A percentile compares a stretch with the other conserved stretches of the same genome.
These are phyloP conservation scores for Calcarius ornatus DNA, from an alignment of 2,113 vertebrate genomes.

Conservation along the genomic window DNA sequence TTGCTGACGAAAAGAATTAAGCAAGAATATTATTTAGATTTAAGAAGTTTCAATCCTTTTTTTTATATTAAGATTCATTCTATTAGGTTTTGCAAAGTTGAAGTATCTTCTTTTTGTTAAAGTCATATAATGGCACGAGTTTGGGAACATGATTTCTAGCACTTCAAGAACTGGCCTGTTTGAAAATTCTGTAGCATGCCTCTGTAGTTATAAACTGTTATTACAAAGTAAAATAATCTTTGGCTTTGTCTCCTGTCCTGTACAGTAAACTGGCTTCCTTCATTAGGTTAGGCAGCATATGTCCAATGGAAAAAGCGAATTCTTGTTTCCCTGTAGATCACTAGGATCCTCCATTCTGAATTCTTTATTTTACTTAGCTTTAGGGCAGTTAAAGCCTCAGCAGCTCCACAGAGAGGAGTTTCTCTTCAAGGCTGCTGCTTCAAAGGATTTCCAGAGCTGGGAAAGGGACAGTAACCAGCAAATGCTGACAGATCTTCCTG, in stretches of 20 bases:
- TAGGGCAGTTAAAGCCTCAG: conserved; percentile 54
- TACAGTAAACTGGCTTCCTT: background rate
- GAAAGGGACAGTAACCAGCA: conserved; percentile 54
- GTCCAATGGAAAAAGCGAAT: conserved; percentile 7
- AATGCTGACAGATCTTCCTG: conserved; percentile 57
- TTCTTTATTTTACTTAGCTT: conserved; percentile 56
- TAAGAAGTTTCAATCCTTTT: background rate
- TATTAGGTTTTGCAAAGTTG: background rate
- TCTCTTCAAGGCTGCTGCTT: conserved; percentile 61
- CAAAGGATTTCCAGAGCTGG: conserved; percentile 56
- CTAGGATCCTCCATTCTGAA: conserved; percentile 40
- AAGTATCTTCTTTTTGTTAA: background rate
- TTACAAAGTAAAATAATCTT: conserved; percentile 18
- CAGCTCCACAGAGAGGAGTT: conserved; percentile 48
- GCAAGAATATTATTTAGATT: background rate
- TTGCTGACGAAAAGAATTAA: conserved; percentile 28
- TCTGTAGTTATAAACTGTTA: background rate
- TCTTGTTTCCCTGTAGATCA: conserved; percentile 33
- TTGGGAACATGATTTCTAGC: background rate
- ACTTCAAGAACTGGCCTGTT: background rate
- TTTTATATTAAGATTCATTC: background rate
- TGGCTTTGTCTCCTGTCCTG: background rate
- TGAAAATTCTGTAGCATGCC: background rate
- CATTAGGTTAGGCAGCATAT: background rate
- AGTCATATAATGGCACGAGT: background rate